Evolutionary conservation across 2,113 vertebrate species (phyloP).

Genomic region (Corythaeola cristata): DNA sequence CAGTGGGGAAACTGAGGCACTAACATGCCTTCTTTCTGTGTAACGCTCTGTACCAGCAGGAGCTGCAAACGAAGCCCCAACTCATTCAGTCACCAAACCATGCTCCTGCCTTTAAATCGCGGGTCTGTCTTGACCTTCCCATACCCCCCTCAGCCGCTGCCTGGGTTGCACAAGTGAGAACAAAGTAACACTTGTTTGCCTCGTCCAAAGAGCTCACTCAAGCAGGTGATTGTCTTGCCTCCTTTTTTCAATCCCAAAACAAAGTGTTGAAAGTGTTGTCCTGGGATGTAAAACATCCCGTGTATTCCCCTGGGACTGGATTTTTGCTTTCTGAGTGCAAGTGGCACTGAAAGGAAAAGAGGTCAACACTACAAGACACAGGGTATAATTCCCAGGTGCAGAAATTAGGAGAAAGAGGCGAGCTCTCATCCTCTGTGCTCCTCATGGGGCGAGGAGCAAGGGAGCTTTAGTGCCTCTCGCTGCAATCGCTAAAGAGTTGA

Average conservation of each 20-base stretch:
- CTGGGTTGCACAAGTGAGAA: conserved; percentile 33
- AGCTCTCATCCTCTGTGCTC: background rate
- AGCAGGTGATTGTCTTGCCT: conserved; percentile 60
- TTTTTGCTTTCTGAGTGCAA: background rate
- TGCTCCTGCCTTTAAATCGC: conserved; percentile 10
- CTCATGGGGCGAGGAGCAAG: background rate
- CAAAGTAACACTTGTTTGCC: conserved; percentile 63
- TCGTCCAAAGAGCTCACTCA: conserved; percentile 31
- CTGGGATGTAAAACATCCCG: conserved; percentile 30
- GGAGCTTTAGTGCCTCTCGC: background rate
- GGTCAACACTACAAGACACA: background rate
- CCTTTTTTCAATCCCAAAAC: conserved; percentile 23
- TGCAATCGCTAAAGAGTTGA: background rate
- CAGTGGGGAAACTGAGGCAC: background rate
- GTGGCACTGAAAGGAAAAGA: background rate
- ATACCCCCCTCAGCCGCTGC: background rate
- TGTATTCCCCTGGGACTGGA: background rate
- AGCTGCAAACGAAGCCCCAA: background rate
- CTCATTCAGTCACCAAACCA: background rate
- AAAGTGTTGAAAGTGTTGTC: conserved; percentile 48
- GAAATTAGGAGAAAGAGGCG: background rate
- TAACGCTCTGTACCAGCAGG: background rate
- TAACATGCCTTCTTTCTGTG: background rate
- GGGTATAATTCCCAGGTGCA: conserved; percentile 4
- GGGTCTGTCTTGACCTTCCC: conserved; percentile 33